Conservation (phyloP, 2,888 invertebrate genomes). For the Mylabris sibirica region DNA sequence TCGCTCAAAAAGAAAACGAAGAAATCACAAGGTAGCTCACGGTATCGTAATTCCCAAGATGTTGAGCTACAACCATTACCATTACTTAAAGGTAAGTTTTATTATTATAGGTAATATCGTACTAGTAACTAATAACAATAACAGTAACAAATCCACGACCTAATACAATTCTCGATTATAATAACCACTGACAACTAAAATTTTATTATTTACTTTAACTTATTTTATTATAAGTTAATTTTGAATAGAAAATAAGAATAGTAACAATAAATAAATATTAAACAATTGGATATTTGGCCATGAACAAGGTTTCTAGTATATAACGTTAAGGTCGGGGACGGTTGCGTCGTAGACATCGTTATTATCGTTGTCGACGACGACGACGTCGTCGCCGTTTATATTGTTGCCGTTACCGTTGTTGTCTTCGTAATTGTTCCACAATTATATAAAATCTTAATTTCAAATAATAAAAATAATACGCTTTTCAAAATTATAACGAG, state of each 20-base stretch:
- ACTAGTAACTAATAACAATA: too few relatives aligned
- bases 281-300: conserved; percentile 7
- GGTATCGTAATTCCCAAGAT: conserved; percentile 97
- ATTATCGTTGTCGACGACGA: not conserved
- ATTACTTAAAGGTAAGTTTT: conserved; percentile 90
- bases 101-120: too few relatives aligned
- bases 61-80: conserved; percentile 97
- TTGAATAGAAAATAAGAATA: not conserved
- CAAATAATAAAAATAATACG: too few relatives aligned
- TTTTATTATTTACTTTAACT: too few relatives aligned
- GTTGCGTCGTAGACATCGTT: conserved; percentile 11
- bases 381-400: not conserved
- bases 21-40: conserved; percentile 98
- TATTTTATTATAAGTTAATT: too few relatives aligned
- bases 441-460: not conserved
- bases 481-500: too few relatives aligned
- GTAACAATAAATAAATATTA: not conserved
- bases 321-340: conserved; percentile 10
- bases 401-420: not conserved
- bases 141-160: conserved; percentile 11
- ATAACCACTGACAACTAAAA: not conserved
- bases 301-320: not conserved
- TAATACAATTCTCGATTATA: too few relatives aligned
- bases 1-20: conserved; percentile 98
- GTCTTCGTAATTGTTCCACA: not conserved